Percentiles rank a stretch among this genome's conserved stretches.
These are phyloP conservation scores for Cochlearius cochlearius DNA, from an alignment of 2,113 vertebrate genomes.

Conservation along the genomic window DNA sequence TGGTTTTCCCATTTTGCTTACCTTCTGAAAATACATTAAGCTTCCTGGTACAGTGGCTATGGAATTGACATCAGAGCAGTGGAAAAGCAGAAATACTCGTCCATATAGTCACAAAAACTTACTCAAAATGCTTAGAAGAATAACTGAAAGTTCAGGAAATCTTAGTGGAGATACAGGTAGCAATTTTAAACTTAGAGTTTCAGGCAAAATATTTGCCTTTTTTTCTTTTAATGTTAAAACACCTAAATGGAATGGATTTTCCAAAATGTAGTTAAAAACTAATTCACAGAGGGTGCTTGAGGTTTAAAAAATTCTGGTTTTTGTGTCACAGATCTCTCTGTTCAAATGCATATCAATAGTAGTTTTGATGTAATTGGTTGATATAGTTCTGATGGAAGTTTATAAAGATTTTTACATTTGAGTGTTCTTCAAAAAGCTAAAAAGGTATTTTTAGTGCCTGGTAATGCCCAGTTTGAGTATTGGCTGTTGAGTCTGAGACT, in stretches of 20 bases:
- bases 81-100: background rate
- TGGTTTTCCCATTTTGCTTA: background rate
- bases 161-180: background rate
- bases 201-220: background rate
- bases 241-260: background rate
- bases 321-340: background rate
- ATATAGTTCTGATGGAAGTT: background rate
- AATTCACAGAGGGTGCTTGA: background rate
- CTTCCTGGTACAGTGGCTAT: background rate
- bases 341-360: background rate
- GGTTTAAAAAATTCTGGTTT: background rate
- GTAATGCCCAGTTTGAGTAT: background rate
- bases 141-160: background rate
- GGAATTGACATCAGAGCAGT: background rate
- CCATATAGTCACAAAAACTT: background rate
- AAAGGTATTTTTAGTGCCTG: background rate
- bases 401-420: background rate
- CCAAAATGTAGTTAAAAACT: background rate
- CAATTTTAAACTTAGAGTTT: background rate
- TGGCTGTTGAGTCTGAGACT: background rate
- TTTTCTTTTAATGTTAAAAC: background rate
- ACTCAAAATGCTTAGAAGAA: background rate
- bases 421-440: background rate
- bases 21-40: background rate
- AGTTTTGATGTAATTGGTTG: background rate